Evolutionary conservation across 2,113 vertebrate genomes (phyloP), one percentile per base, ranked within the genome.

Genomic region (Elanoides forficatus): DNA sequence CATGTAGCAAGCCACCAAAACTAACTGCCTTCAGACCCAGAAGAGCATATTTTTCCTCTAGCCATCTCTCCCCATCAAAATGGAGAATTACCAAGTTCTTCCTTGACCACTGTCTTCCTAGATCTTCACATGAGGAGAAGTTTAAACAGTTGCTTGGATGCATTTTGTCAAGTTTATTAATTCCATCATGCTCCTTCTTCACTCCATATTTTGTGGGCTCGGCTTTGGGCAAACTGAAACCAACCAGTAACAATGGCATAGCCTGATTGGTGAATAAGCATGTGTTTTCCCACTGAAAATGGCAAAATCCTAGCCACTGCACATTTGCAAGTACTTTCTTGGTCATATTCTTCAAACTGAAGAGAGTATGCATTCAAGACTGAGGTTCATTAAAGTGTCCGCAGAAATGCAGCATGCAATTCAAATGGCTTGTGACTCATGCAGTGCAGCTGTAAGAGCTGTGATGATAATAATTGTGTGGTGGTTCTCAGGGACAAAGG

Each of bases 361-460:
- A 62, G 81, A 55, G 38, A 34, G 26, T 15, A 19, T 63, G 43
- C 2, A 0, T 10, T 30, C 1, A 1, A 74, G 48, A 53, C 7
- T 2, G 17, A 67, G 52, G 36, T 45, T 81, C 1, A 0, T n/a
- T 27, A 21, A 11, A 0, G 1, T n/a, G 56, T 36, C 38, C 1
- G 0, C 40, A 78, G 65, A 30, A 18, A 23, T 1, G 20, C 19
- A 23, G 36, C 47, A 36, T 0, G 0, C 34, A 36, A 21, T 15
- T 26, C 18, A 20, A 40, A 38, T 0, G 9, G 70, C 34, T 81
- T 52, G 38, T 2, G 1, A 48, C 22, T 36, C 55, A 71, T 2
- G 1, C 7, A 4, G 58, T 17, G 47, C 40, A 45, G 56, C 40
- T 40, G 22, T 16, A 48, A 65, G 25, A 0, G 4, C 40, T 23